Conservation (phyloP, 2,797 vertebrate genomes). For the Centroberyx gerrardi region DNA sequence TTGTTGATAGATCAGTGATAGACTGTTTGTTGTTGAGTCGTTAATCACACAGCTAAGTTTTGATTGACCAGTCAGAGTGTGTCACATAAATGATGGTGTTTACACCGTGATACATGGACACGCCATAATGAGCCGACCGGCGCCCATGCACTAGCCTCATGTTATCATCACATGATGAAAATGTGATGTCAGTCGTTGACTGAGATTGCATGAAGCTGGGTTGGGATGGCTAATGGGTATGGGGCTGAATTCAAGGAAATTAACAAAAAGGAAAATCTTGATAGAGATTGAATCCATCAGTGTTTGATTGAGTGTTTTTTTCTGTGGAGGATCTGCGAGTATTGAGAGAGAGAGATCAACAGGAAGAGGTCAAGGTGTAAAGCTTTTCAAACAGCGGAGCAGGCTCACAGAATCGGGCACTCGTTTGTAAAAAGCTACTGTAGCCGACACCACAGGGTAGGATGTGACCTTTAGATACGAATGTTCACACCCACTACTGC, state of each 20-base stretch:
- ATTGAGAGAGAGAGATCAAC: conserved; percentile 8
- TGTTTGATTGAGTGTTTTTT: conserved; percentile 13
- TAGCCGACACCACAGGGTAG: conserved; percentile 14
- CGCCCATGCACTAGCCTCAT: background rate
- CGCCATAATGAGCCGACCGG: conserved; percentile 45
- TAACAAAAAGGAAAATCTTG: conserved; percentile 10
- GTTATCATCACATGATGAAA: conserved; percentile 37
- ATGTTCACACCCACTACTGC: conserved; percentile 6
- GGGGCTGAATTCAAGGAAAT: conserved; percentile 16
- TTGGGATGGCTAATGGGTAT: background rate
- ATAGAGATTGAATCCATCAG: conserved; percentile 1
- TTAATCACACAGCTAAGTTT: conserved; percentile 52
- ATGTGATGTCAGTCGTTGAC: conserved; percentile 1
- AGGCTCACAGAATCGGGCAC: background rate
- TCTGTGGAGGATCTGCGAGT: conserved; percentile 11
- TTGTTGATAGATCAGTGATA: conserved; percentile 59
- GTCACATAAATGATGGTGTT: conserved; percentile 54
- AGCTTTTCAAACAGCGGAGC: conserved; percentile 9
- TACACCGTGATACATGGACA: conserved; percentile 51
- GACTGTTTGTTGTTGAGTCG: conserved; percentile 53
- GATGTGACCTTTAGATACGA: conserved; percentile 37
- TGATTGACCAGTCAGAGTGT: conserved; percentile 45
- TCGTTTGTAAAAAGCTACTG: conserved; percentile 27
- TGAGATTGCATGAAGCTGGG: conserved; percentile 6
- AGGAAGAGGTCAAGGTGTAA: conserved; percentile 20